Evolutionary conservation across 2,797 vertebrate species (phyloP).

Genomic region (Dendrocincla fuliginosa): DNA sequence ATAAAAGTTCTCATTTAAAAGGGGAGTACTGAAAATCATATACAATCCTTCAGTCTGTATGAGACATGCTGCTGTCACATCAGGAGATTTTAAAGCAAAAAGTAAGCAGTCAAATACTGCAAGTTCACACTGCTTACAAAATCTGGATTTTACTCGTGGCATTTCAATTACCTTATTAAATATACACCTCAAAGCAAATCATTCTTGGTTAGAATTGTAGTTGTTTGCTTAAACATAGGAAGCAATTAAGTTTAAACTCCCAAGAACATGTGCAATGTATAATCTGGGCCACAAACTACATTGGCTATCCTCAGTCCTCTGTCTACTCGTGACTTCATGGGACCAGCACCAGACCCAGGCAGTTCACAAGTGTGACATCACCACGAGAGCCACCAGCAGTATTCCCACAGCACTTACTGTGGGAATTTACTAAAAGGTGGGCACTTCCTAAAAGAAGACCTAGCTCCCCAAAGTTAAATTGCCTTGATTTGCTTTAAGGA

Average conservation of each 20-base stretch:
- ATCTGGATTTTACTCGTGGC: not conserved
- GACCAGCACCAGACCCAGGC: not conserved
- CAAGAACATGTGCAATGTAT: not conserved
- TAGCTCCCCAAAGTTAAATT: not conserved
- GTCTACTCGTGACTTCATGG: not conserved
- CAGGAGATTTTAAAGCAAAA: not conserved
- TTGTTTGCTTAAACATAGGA: not conserved
- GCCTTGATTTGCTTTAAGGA: not conserved
- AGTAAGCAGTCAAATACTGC: not conserved
- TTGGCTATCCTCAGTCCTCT: accelerated
- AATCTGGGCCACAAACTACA: not conserved
- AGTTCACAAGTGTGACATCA: accelerated
- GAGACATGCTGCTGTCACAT: not conserved
- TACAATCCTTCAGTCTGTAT: not conserved
- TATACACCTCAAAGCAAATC: not conserved
- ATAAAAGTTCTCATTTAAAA: not conserved
- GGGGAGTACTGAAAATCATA: not conserved
- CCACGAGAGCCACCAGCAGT: not conserved
- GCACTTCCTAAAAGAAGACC: accelerated
- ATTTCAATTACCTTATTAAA: not conserved
- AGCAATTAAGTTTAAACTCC: not conserved
- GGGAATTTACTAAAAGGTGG: too few species aligned
- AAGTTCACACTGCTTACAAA: not conserved
- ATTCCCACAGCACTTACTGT: not conserved
- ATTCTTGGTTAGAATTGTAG: not conserved